Evolutionary conservation across 2,797 vertebrate genomes (phyloP).

Genomic region (Danio kyathit): DNA sequence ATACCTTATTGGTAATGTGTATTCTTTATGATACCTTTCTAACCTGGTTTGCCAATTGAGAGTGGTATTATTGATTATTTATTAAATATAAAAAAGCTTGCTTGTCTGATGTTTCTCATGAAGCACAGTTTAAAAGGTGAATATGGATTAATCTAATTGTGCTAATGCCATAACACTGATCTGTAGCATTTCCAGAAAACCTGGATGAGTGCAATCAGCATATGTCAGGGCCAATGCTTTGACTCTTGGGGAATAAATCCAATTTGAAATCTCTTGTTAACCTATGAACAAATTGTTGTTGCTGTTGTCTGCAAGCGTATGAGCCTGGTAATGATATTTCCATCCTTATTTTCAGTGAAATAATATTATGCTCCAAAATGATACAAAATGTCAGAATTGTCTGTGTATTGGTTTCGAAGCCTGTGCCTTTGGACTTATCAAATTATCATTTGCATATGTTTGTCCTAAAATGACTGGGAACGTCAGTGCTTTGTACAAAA

Average conservation of each 20-base stretch:
- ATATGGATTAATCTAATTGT: constrained; percentile 28
- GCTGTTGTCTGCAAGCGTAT: background rate
- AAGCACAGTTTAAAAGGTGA: constrained; percentile 39
- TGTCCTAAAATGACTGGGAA: too few species aligned
- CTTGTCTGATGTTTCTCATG: constrained; percentile 48
- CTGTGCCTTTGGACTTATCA: background rate
- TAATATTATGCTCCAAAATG: background rate
- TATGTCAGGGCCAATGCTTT: constrained; percentile 24
- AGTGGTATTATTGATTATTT: background rate
- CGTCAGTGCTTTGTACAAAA: too few species aligned
- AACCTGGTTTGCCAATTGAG: background rate
- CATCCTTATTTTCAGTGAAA: background rate
- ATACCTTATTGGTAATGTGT: background rate
- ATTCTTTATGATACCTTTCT: background rate
- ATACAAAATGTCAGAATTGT: background rate
- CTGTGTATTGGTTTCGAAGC: background rate
- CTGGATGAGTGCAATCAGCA: constrained; percentile 13
- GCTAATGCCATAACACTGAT: constrained; percentile 12
- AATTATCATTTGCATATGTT: too few species aligned
- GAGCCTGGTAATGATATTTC: constrained; percentile 9
- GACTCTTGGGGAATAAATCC: constrained; percentile 28
- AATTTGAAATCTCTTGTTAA: constrained; percentile 15
- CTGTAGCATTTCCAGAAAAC: constrained; percentile 17
- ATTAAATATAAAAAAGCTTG: background rate
- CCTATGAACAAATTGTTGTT: constrained; percentile 9